Percentiles rank a stretch among this genome's conserved stretches.
Evolutionary conservation across 1,140 invertebrate species (phyloP).

Genomic region (Drosophila repletoides): DNA sequence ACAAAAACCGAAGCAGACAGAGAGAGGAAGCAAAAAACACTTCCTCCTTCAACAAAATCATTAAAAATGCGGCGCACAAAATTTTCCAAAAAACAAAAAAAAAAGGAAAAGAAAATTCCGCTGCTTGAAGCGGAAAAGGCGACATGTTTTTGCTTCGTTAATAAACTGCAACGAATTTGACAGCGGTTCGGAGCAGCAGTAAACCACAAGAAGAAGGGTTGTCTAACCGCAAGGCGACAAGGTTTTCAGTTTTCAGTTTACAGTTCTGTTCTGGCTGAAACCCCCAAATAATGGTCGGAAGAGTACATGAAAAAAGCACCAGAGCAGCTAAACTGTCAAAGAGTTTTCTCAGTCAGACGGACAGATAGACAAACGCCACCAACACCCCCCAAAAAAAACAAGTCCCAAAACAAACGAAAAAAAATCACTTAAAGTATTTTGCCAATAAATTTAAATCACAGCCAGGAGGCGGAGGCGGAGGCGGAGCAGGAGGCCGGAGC

Average conservation of each 20-base stretch:
- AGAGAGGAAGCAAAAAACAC: slow-evolving; percentile 10
- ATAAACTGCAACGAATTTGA: slow-evolving; percentile 72
- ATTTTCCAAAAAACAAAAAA: neutral
- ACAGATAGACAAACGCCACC: slow-evolving; percentile 14
- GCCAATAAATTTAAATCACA: slow-evolving; percentile 82
- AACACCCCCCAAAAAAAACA: slow-evolving; percentile 15
- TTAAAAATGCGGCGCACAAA: slow-evolving; percentile 49
- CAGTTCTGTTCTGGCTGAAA: neutral
- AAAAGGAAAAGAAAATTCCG: slow-evolving; percentile 15
- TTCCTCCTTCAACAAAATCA: slow-evolving; percentile 58
- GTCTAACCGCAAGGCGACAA: slow-evolving; percentile 64
- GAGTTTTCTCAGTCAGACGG: slow-evolving; percentile 32
- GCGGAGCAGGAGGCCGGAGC: too few species aligned
- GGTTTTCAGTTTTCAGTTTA: slow-evolving; percentile 21
- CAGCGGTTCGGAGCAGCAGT: neutral
- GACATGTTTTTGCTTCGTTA: slow-evolving; percentile 75
- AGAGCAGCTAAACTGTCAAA: slow-evolving; percentile 61
- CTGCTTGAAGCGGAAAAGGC: slow-evolving; percentile 41
- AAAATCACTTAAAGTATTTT: slow-evolving; percentile 80
- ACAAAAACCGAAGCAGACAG: slow-evolving; percentile 22
- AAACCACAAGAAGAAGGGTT: slow-evolving; percentile 57
- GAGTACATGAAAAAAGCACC: slow-evolving; percentile 32
- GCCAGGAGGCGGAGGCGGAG: slow-evolving; percentile 24
- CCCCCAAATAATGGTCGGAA: slow-evolving; percentile 50
- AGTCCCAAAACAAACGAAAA: slow-evolving; percentile 21